Base-by-base conservation (phyloP, 2,888 invertebrate genomes). In the Dicroscelio sp. region DNA sequence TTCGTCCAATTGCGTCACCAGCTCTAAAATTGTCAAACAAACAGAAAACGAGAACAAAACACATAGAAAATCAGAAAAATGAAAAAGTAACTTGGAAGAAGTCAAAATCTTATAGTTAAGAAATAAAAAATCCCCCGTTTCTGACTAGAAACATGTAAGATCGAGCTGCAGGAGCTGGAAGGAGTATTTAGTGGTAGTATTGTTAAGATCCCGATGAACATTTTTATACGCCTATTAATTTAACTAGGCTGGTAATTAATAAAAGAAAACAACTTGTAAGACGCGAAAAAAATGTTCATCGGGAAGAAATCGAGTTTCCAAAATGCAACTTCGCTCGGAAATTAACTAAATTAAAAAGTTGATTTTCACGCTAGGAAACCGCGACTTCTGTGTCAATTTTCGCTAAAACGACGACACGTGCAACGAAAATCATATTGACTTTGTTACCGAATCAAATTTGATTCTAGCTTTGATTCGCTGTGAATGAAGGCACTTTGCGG, bases 121-220 rank as follows among this genome's bases (percentile, higher is more conserved):
- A 93, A 94, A 83, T 86, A 94, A 92, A 27, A 23, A 95, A 67
- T 82, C 75, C 73, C 33, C 91, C 93, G 95, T 96, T 96, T 96
- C 96, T 96, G 96, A 96, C 96, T 96, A 96, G 96, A 96, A 96
- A 96, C 95, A 96, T 96, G 95, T 94, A 94, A 95, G 94, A 93
- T 95, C 95, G 94, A 96, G 95, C 96, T 95, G 95, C 95, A 95
- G 96, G 95, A 96, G 96, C 94, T 94, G 95, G 94, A 95, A 96
- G 94, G 95, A 96, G 95, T 96, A 96, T 95, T 95, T 92, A 92
- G 94, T 95, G 95, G 96, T 95, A 96, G 96, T 96, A 94, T 86
- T 27, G 69, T n/a, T n/a, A 63, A 33, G 79, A 43, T 76, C 76
- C 52, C 35, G 58, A 78, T 73, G 88, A 86, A 85, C 55, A 31